A percentile compares a stretch with the other conserved stretches of the same genome.
phyloP scores from a whole-genome alignment of 2,888 invertebrate species.

The Morpho achilles region DNA sequence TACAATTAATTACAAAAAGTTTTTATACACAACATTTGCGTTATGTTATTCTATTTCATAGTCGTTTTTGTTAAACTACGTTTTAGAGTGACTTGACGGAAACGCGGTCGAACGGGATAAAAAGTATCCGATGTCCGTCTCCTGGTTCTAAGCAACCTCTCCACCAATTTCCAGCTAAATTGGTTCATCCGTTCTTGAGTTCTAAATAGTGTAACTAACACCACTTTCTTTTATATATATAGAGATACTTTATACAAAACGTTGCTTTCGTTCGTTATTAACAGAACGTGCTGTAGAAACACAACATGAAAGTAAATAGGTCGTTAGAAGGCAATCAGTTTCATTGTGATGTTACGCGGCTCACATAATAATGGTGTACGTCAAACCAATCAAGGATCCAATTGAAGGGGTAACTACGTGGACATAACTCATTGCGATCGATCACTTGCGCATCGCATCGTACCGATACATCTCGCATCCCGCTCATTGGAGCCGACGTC shows the following conservation, averaged over 20 bases:
- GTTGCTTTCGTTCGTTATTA: not conserved
- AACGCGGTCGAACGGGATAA: too few species aligned
- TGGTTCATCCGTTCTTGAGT: too few species aligned
- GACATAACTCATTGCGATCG: conserved; percentile 69
- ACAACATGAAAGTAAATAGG: conserved; percentile 14
- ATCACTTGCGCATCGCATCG: conserved; percentile 57
- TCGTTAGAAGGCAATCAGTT: conserved; percentile 42
- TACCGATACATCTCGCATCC: conserved; percentile 50
- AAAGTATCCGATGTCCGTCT: too few species aligned
- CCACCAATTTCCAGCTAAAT: too few species aligned
- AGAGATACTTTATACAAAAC: not conserved
- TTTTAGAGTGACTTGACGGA: too few species aligned
- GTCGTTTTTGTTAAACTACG: too few species aligned
- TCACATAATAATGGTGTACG: conserved; percentile 64
- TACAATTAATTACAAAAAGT: too few species aligned
- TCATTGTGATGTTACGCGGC: conserved; percentile 61
- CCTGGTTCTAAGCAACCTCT: too few species aligned
- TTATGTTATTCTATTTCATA: too few species aligned
- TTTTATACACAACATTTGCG: too few species aligned
- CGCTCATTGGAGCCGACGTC: conserved; percentile 62
- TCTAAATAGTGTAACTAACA: too few species aligned
- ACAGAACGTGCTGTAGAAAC: conserved; percentile 12
- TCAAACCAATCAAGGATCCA: conserved; percentile 74
- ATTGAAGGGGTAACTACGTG: conserved; percentile 77
- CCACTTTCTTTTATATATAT: too few species aligned